Evolutionary conservation across 2,888 invertebrate genomes (phyloP), one percentile per base, ranked within the genome.

Genomic region (Apoda limacodes): DNA sequence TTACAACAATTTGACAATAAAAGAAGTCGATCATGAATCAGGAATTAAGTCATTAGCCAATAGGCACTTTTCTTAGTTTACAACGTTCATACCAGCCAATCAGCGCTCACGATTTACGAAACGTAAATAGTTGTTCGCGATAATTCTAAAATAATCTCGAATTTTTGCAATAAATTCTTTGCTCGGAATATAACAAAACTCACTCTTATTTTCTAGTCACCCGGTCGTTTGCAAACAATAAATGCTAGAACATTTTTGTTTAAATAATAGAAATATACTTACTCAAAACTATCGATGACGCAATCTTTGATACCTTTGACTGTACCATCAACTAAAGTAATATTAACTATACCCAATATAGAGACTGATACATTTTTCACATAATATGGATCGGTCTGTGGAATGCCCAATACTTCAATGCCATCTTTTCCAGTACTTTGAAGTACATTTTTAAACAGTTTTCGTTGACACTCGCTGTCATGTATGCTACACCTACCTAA

Each of bases 281-380:
- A 61, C 64, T 35, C 35, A 34, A 52, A 55, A 17, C 43, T 48
- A 25, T 58, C 35, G 27, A 64, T 46, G 0, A 45, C 25, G 28
- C 64, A 66, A 9, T 52, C 46, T 17, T 50, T 56, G 3, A 60
- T 30, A 2, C 67, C 67, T 22, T 48, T 59, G 1, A 38, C 54
- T 1, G 45, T 32, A 9, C 58, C 65, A 5, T 65, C 55, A 2
- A 48, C 29, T 11, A 66, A 10, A 1, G 52, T 57, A 1, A 64
- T 25, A 7, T 55, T 44, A 1, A 58, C 4, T 6, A 53, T n/a
- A 13, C 53, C 35, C 2, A 52, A 30, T 2, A 63, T 13, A 2
- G 31, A 41, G 3, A 63, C 43, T 0, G 46, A 34, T 0, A 61
- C 35, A 32, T 62, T 45, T 13, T 29, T 33, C 1, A 67, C 5